Percentiles rank a stretch among this genome's conserved stretches.
phyloP scores from a whole-genome alignment of 1,140 invertebrate genomes.

The Alviniconcha marisindica region DNA sequence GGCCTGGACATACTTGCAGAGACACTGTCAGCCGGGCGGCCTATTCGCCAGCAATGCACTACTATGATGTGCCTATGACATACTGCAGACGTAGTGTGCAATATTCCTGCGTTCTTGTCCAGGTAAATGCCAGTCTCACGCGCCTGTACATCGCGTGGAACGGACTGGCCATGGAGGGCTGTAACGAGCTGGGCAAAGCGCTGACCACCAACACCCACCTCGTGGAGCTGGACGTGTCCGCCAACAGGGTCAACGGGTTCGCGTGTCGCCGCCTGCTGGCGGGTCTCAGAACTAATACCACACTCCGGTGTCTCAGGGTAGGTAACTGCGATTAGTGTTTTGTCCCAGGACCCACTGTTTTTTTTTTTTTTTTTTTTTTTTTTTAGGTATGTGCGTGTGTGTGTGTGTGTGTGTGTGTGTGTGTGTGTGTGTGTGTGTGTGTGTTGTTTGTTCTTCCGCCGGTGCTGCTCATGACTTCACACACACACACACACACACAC shows the following conservation, averaged over 20 bases:
- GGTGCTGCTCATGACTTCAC: too few species aligned
- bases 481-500: background rate
- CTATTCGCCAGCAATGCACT: too few species aligned
- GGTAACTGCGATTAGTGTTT: background rate
- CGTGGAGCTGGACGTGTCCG: constrained; percentile 62
- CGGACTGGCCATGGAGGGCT: constrained; percentile 69
- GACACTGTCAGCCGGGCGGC: too few species aligned
- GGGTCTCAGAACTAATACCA: constrained; percentile 61
- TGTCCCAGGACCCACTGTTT: background rate
- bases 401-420: background rate
- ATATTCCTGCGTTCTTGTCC: too few species aligned
- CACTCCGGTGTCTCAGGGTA: constrained; percentile 60
- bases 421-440: background rate
- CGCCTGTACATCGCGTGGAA: constrained; percentile 67
- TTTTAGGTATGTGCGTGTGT: background rate
- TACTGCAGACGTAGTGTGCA: too few species aligned
- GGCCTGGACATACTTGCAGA: too few species aligned
- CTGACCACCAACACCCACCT: constrained; percentile 62
- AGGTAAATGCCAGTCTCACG: constrained; percentile 59
- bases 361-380: constrained; percentile 6
- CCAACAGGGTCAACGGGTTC: constrained; percentile 63
- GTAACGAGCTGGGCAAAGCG: constrained; percentile 64
- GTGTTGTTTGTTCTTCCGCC: too few species aligned
- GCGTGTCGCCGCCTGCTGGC: constrained; percentile 60
- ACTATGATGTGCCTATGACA: too few species aligned